phyloP scores from a whole-genome alignment of 2,113 vertebrate species.

The Phoenicopterus ruber region DNA sequence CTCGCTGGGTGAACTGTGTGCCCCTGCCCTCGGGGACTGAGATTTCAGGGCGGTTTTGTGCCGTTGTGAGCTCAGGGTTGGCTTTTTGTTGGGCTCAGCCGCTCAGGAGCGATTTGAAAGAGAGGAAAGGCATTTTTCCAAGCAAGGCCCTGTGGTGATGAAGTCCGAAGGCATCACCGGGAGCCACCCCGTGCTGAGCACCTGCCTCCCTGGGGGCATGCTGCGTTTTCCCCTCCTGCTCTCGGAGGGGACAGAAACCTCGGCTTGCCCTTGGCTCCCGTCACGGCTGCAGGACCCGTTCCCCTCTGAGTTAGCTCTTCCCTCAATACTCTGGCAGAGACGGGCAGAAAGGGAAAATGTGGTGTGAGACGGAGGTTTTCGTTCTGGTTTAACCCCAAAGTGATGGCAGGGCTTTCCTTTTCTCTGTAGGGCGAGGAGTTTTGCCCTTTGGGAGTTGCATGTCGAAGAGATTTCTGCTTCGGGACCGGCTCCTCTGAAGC shows the following conservation, averaged over 20 bases:
- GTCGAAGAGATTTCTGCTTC: background rate
- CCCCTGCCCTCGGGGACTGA: background rate
- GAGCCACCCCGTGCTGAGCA: background rate
- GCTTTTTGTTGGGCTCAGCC: background rate
- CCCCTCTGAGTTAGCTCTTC: background rate
- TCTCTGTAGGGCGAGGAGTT: background rate
- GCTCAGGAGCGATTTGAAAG: background rate
- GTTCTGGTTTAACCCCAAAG: background rate
- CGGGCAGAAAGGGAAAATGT: background rate
- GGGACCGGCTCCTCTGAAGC: background rate
- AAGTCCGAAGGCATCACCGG: background rate
- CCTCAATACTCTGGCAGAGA: background rate
- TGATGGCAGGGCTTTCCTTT: background rate
- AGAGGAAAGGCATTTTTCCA: background rate
- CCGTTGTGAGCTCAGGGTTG: rapidly evolving
- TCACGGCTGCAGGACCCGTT: background rate
- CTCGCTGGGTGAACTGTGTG: rapidly evolving
- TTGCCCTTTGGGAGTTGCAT: background rate
- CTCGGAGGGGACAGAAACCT: background rate
- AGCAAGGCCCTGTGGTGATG: background rate
- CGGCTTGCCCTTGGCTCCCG: background rate
- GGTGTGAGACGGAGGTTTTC: background rate
- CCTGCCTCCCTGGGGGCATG: background rate
- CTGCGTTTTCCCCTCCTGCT: background rate
- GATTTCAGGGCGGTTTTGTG: background rate